These are phyloP conservation scores for Cephalopachus bancanus DNA, from an alignment of 2,797 vertebrate genomes.

Conservation along the genomic window DNA sequence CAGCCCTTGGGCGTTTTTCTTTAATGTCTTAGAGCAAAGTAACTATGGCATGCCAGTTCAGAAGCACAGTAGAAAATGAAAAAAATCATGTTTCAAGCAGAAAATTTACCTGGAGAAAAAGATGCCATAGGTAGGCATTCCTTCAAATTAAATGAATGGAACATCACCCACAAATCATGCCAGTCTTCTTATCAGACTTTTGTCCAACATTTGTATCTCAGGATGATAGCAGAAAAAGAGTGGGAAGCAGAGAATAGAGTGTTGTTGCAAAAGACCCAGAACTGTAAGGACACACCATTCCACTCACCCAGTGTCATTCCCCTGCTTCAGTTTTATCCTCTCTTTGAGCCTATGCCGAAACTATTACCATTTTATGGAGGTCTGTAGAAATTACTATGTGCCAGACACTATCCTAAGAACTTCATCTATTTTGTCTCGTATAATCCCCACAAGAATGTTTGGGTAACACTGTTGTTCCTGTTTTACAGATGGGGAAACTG, in stretches of 20 bases:
- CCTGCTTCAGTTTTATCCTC: not conserved
- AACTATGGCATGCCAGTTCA: conserved; percentile 60
- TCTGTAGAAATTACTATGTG: not conserved
- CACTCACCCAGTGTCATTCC: no score
- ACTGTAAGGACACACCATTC: not conserved
- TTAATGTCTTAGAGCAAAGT: conserved; percentile 57
- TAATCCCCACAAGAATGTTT: not conserved
- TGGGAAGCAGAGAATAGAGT: not conserved
- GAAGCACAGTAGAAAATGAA: conserved; percentile 61
- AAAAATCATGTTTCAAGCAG: conserved; percentile 33
- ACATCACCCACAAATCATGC: conserved; percentile 28
- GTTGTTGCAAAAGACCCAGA: not conserved
- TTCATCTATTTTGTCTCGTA: conserved; percentile 28
- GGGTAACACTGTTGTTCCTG: not conserved
- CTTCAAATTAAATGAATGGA: conserved; percentile 64
- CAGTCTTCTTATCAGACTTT: conserved; percentile 17
- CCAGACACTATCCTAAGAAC: not conserved
- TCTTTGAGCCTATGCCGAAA: not conserved
- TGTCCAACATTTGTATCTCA: not conserved
- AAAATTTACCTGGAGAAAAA: conserved; percentile 60
- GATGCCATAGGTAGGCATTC: not conserved
- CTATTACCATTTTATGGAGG: not conserved
- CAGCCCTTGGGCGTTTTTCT: conserved; percentile 53
- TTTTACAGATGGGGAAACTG: conserved; percentile 19
- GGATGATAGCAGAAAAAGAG: not conserved